Base-by-base conservation (phyloP, 1,140 invertebrate genomes). In the Nixonia krombeini region DNA sequence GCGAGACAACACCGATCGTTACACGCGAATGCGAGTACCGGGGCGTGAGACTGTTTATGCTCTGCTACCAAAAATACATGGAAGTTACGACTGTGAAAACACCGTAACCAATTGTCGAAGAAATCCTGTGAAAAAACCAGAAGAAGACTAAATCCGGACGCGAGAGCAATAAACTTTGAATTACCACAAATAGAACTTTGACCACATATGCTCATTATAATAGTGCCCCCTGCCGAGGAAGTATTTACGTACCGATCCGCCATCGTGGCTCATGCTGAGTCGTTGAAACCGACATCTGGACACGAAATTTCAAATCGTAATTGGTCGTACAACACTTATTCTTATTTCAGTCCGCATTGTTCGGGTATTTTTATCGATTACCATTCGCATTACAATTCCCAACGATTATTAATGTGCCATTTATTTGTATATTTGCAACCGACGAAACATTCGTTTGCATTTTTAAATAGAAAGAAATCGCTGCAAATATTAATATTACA, bases 151-250 rank as follows among this genome's bases (percentile, higher is more conserved):
- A 66, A 73, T 59, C 75, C 76, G 78, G 77, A 81, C 71, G 23
- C 63, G 79, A 78, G 81, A 84, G 80, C 82, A 84, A 83, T 83
- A 83, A 84, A 83, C 80, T 77, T 79, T 74, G 80, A 82, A 85
- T 84, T 78, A 84, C 83, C 78, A 80, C 82, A 84, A 84, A 85
- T 85, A 85, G 82, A 85, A 84, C 81, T 76, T 83, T 79, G 81
- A 80, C 76, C 82, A 74, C 80, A 80, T 78, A 79, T 75, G 78
- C 74, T 80, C 76, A 84, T 85, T 84, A 85, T 83, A 85, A 85
- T 84, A 78, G 79, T 71, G 71, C 81, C 80, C 82, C 82, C 82
- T 72, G 77, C 76, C 79, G 81, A 74, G 81, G 76, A 83, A 74
- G 78, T 82, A 84, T 84, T 84, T 84, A 82, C 75, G 83, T 82